A percentile compares a stretch with the other conserved stretches of the same genome.
These are phyloP conservation scores for Argynnis bischoffii DNA, from an alignment of 2,888 invertebrate genomes.

Conservation along the genomic window DNA sequence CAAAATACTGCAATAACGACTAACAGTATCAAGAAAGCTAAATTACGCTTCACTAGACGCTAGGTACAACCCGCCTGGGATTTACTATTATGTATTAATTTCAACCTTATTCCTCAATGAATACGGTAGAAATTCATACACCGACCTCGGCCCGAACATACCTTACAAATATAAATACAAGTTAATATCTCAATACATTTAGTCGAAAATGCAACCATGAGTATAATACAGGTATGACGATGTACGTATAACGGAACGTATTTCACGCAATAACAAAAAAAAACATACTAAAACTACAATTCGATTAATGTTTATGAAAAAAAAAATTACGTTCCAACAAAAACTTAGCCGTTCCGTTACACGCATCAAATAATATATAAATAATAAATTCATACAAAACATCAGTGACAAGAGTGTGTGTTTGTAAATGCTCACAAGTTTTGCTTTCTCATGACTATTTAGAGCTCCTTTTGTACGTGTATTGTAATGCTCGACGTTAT, in stretches of 20 bases:
- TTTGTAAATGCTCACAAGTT: conserved; percentile 55
- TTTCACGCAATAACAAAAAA: background rate
- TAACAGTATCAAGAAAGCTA: conserved; percentile 75
- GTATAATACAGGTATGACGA: conserved; percentile 74
- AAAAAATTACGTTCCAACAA: conserved; percentile 1
- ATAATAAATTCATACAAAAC: conserved; percentile 74
- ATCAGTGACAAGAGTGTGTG: conserved; percentile 59
- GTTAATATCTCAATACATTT: conserved; percentile 55
- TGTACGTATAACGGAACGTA: conserved; percentile 38
- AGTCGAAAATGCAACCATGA: conserved; percentile 75
- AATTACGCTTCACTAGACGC: conserved; percentile 59
- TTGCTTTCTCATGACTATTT: background rate
- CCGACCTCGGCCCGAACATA: conserved; percentile 8
- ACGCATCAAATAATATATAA: conserved; percentile 42
- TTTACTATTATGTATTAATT: conserved; percentile 8
- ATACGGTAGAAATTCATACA: conserved; percentile 7
- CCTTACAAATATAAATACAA: conserved; percentile 43
- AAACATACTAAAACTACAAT: background rate
- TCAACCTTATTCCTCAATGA: background rate
- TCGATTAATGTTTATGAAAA: conserved; percentile 1
- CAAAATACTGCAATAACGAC: conserved; percentile 80
- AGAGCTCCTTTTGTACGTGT: conserved; percentile 4
- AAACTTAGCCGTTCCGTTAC: conserved; percentile 33
- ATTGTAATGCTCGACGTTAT: conserved; percentile 9
- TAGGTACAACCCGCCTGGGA: conserved; percentile 56